Evolutionary conservation across 2,888 invertebrate species (phyloP), one percentile per base, ranked within the genome.

Genomic region (Balanococcus diminutus): DNA sequence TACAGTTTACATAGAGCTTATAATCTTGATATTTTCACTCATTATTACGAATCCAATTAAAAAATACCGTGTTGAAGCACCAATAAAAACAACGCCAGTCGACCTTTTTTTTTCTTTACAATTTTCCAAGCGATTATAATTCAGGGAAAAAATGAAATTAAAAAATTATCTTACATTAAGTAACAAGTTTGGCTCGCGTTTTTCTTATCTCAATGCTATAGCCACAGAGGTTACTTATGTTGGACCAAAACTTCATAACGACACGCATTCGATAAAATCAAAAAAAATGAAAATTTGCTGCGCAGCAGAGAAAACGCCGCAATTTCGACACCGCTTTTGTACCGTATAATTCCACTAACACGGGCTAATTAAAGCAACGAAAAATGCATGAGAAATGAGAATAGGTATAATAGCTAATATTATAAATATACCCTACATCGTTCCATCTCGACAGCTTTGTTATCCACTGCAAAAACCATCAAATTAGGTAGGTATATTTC

Each of bases 241-340:
- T 79, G 36, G 32, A 36, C 75, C n/a, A 36, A 67, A 67, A 67
- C 67, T 67, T 67, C 67, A 67, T 67, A 67, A 67, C 28, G 28
- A 67, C 67, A 79, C 75, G 75, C 36, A 79, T 79, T 79, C 22
- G 75, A 79, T 79, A 79, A 16, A 79, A 79, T 79, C 75, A 79
- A 19, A 19, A 36, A n/a, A 79, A 32, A 79, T 36, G 36, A 79
- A 79, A 32, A 79, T 79, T 19, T 36, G 75, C 75, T 79, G 75
- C 75, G 36, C 9, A 16, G 31, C n/a, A 16, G 75, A 25, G 36
- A 79, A 36, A 79, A 79, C 75, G 36, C 67, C 28, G 67, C 67
- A 79, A 79, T 79, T 79, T 79, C 32, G 19, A 79, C 75, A 28
- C 75, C 32, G 28, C 32, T 32, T 4, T 6, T 36, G 36, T 36